phyloP scores from a whole-genome alignment of 2,797 vertebrate species.

The Cuniculus paca region DNA sequence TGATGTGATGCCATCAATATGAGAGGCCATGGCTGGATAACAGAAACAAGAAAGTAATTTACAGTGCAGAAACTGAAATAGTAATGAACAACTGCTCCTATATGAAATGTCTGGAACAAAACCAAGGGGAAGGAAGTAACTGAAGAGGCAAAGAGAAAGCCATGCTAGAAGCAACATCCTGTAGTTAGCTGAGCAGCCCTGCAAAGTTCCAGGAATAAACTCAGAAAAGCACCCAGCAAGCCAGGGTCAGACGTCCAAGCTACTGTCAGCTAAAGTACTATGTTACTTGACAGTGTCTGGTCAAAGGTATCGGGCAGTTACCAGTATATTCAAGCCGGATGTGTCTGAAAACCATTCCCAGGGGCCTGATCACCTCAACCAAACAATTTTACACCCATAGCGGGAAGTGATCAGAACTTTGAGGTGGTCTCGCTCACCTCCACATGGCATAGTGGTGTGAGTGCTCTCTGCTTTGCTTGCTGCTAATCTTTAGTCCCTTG shows the following conservation, averaged over 20 bases:
- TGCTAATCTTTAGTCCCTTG: neutral
- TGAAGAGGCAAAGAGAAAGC: neutral
- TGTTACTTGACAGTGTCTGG: fast-evolving
- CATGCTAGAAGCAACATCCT: neutral
- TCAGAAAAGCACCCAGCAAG: neutral
- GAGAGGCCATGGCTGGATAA: neutral
- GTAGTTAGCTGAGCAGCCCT: neutral
- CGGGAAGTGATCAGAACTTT: neutral
- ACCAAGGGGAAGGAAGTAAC: no score
- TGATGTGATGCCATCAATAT: neutral
- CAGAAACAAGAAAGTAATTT: neutral
- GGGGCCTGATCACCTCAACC: neutral
- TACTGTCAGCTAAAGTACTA: neutral
- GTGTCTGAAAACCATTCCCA: neutral
- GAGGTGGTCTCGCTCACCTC: neutral
- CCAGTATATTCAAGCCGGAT: neutral
- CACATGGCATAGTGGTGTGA: neutral
- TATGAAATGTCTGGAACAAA: neutral
- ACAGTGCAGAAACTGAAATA: neutral
- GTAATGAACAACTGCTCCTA: neutral
- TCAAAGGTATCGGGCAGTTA: neutral
- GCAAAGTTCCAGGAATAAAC: neutral
- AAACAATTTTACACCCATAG: neutral
- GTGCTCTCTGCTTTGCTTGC: neutral
- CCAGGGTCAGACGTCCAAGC: neutral